Conservation (phyloP, 2,888 invertebrate genomes). For the Cylindroiulus punctatus region DNA sequence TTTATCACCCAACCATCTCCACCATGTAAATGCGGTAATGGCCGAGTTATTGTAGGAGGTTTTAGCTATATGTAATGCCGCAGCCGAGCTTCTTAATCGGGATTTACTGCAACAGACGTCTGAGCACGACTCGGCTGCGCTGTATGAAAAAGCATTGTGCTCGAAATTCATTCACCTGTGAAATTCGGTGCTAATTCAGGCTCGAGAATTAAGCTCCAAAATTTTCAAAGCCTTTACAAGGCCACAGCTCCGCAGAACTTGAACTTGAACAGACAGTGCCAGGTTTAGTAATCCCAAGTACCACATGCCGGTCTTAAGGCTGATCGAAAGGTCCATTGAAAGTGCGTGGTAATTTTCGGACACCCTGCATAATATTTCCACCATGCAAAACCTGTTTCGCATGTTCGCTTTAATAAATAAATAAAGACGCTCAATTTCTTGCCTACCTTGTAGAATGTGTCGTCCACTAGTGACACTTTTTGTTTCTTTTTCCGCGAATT, state of each 20-base stretch:
- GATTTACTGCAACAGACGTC: neutral
- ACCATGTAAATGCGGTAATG: neutral
- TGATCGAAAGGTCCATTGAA: no score
- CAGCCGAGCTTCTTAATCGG: neutral
- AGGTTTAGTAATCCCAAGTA: no score
- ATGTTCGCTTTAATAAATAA: no score
- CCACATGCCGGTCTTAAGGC: no score
- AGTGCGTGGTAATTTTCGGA: no score
- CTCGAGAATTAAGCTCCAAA: neutral
- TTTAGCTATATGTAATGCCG: slow-evolving; percentile 6
- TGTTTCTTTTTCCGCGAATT: no score
- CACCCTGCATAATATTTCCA: no score
- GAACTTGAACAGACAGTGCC: no score
- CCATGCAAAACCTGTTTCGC: no score
- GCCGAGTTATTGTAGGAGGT: neutral
- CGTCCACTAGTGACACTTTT: no score
- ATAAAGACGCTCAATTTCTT: no score
- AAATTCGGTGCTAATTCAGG: slow-evolving; percentile 1
- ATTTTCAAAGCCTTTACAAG: neutral
- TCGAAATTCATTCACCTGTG: neutral
- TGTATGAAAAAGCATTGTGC: slow-evolving; percentile 19
- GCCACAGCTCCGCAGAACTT: neutral
- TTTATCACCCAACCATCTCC: neutral
- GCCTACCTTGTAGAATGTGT: no score
- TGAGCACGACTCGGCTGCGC: neutral